Percentiles rank a stretch among this genome's conserved stretches.
These are phyloP conservation scores for Vannuccia rotundouncinata DNA, from an alignment of 2,888 invertebrate species.

Conservation along the genomic window DNA sequence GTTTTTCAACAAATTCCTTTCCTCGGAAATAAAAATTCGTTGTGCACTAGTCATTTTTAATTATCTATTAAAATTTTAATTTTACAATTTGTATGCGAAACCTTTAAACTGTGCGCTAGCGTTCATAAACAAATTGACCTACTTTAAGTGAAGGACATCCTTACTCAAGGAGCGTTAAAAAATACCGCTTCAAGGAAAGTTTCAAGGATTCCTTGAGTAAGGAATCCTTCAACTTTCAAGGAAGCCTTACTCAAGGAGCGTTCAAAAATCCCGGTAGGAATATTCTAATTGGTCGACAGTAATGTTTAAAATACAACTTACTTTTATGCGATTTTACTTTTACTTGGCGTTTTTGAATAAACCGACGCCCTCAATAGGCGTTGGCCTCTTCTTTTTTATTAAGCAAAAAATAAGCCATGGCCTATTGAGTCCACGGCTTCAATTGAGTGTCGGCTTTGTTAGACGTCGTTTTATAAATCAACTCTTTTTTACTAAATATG, in stretches of 20 bases:
- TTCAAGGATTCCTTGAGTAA: neutral
- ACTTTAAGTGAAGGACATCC: neutral
- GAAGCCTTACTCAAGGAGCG: neutral
- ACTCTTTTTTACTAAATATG: no score
- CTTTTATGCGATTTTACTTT: no score
- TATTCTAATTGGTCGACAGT: no score
- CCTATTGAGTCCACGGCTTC: no score
- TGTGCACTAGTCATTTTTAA: neutral
- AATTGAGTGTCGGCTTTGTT: no score
- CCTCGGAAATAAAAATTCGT: neutral
- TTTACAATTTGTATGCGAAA: neutral
- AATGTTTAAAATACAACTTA: no score
- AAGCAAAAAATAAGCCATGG: no score
- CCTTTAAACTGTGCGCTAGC: neutral
- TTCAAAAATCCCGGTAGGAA: neutral
- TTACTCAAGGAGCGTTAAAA: neutral
- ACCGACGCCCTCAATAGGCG: no score
- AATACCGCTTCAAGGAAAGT: neutral
- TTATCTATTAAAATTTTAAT: neutral
- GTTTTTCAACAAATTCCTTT: neutral
- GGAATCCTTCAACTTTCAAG: no score
- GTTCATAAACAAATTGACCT: neutral
- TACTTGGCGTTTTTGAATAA: no score
- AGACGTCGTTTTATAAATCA: no score
- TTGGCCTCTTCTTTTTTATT: no score